Conservation (phyloP, 2,888 invertebrate genomes). For the Vanessa cardui region DNA sequence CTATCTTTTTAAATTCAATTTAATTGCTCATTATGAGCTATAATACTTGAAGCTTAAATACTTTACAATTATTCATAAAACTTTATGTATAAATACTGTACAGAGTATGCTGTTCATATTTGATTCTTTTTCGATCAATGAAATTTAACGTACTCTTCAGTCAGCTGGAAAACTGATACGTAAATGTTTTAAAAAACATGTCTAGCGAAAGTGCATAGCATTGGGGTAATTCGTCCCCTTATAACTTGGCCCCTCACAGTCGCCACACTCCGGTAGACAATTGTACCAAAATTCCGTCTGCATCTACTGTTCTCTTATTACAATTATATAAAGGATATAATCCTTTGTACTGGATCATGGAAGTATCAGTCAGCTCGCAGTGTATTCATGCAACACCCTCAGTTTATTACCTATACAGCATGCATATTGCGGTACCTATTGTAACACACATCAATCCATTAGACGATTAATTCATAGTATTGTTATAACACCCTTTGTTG, state of each 20-base stretch:
- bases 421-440: conserved; percentile 76
- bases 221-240: conserved; percentile 67
- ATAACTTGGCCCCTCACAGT: conserved; percentile 64
- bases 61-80: no score
- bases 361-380: conserved; percentile 46
- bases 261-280: conserved; percentile 69
- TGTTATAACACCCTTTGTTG: conserved; percentile 55
- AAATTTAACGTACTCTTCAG: conserved; percentile 41
- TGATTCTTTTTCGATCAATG: neutral
- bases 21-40: no score
- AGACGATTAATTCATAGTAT: conserved; percentile 72
- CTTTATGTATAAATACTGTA: no score
- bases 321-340: conserved; percentile 52
- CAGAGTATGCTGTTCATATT: no score
- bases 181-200: conserved; percentile 59
- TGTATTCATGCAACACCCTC: conserved; percentile 77
- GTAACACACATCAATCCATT: conserved; percentile 75
- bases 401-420: conserved; percentile 74
- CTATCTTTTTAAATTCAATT: no score
- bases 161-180: conserved; percentile 62
- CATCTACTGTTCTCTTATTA: conserved; percentile 46
- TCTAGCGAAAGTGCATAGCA: conserved; percentile 61
- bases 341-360: conserved; percentile 41
- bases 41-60: no score
- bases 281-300: conserved; percentile 51